These are phyloP conservation scores for Calliopum simillimum DNA, from an alignment of 2,888 invertebrate species.

Conservation along the genomic window DNA sequence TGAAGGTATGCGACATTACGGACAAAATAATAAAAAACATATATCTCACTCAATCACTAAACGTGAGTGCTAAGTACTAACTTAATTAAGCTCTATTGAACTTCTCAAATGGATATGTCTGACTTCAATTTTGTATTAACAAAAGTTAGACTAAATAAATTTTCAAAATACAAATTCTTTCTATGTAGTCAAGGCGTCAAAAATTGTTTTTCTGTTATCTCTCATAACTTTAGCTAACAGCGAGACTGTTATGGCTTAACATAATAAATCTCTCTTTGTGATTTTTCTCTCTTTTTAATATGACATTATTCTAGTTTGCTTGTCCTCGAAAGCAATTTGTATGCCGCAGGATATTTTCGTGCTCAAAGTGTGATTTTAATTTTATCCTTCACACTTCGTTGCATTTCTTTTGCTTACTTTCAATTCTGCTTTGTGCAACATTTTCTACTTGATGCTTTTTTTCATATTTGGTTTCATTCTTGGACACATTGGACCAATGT, in stretches of 20 bases:
- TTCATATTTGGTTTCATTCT: background rate
- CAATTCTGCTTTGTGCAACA: background rate
- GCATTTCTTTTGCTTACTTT: conserved; percentile 1
- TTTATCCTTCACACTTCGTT: conserved; percentile 13
- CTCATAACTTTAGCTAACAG: no score
- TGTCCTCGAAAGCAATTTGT: conserved; percentile 7
- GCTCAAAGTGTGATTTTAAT: conserved; percentile 7
- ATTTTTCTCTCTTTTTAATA: background rate
- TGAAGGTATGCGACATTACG: no score
- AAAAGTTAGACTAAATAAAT: background rate
- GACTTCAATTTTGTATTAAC: no score
- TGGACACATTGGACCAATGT: background rate
- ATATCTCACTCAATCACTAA: no score
- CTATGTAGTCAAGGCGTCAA: background rate
- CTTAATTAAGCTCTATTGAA: no score
- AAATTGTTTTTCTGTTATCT: background rate
- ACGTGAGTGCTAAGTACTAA: no score
- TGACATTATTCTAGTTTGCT: conserved; percentile 2
- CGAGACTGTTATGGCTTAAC: no score
- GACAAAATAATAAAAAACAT: no score
- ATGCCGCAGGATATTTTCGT: conserved; percentile 10
- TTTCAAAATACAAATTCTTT: background rate
- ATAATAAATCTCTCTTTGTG: background rate
- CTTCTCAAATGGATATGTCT: no score
- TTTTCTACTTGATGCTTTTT: background rate